These are phyloP conservation scores for Onychomys arenicola DNA, from an alignment of 2,797 vertebrate species.

Conservation along the genomic window DNA sequence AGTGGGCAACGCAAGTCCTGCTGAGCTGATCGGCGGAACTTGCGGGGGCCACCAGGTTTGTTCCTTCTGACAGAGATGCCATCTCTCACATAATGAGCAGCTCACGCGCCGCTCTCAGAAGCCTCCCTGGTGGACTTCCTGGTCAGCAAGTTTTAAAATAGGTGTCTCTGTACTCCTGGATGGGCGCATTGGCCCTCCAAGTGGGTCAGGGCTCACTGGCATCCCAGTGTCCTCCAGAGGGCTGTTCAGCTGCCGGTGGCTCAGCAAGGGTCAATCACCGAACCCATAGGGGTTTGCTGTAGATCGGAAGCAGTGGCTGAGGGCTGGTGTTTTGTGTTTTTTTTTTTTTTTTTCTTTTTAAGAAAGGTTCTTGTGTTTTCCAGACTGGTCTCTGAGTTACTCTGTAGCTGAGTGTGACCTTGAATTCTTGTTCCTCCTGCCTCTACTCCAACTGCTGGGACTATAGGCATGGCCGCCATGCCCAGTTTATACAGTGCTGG, in stretches of 20 bases:
- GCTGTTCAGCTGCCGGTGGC: too few relatives aligned
- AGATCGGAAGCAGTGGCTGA: background rate
- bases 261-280: too few relatives aligned
- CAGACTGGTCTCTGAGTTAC: background rate
- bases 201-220: background rate
- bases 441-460: background rate
- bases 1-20: conserved; percentile 84
- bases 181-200: background rate
- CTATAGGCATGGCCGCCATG: background rate
- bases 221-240: background rate
- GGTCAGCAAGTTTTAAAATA: conserved; percentile 69
- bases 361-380: background rate
- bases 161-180: conserved; percentile 35
- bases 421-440: background rate
- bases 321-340: background rate
- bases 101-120: conserved; percentile 59
- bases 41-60: conserved; percentile 80
- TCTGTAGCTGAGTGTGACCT: background rate
- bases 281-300: background rate
- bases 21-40: conserved; percentile 83
- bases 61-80: conserved; percentile 83
- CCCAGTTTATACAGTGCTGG: background rate
- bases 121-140: conserved; percentile 13
- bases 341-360: background rate
- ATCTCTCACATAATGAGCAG: conserved; percentile 67